phyloP scores from a whole-genome alignment of 2,888 invertebrate species.

The Cantharis rufa region DNA sequence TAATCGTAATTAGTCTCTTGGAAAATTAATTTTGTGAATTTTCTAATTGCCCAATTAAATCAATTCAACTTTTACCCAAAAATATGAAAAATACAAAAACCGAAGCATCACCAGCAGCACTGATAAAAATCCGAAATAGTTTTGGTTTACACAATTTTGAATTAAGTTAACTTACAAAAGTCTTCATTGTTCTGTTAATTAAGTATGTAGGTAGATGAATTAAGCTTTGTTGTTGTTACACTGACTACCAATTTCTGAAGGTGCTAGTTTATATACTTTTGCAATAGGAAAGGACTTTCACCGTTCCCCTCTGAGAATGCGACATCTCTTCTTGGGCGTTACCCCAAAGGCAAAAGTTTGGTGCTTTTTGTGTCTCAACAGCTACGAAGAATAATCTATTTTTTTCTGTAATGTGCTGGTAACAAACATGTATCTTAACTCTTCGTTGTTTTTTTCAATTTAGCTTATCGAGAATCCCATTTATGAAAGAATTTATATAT shows the following conservation, averaged over 20 bases:
- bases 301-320: slow-evolving; percentile 38
- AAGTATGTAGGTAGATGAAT: slow-evolving; percentile 36
- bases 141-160: not conserved
- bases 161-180: slow-evolving; percentile 47
- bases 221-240: slow-evolving; percentile 35
- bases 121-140: not conserved
- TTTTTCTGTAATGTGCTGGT: not conserved
- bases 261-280: slow-evolving; percentile 42
- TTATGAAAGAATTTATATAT: too few relatives aligned
- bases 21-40: not conserved
- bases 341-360: slow-evolving; percentile 4
- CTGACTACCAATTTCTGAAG: slow-evolving; percentile 43
- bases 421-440: not conserved
- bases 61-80: not conserved
- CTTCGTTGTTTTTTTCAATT: not conserved
- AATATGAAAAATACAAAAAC: not conserved
- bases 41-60: not conserved
- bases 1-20: not conserved
- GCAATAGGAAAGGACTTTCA: slow-evolving; percentile 45
- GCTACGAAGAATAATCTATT: not conserved
- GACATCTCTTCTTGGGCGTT: slow-evolving; percentile 24
- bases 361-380: not conserved
- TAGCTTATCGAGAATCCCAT: too few relatives aligned
- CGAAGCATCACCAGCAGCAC: not conserved
- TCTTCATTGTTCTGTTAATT: slow-evolving; percentile 50